A percentile compares a stretch with the other conserved stretches of the same genome.
Evolutionary conservation across 2,113 vertebrate species (phyloP).

Genomic region (Calyptommatus sinebrachiatus): DNA sequence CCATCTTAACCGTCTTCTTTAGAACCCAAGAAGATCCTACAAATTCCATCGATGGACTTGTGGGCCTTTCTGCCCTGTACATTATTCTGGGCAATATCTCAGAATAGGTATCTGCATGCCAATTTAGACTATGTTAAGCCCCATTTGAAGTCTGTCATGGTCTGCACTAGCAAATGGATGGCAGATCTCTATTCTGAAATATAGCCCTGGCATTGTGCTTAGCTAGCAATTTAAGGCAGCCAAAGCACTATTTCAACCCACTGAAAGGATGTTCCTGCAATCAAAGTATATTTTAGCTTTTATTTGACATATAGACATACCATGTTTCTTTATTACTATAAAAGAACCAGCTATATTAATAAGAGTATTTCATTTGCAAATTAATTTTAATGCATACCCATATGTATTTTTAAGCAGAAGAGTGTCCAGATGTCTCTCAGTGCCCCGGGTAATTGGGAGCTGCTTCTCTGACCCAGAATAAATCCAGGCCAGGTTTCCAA

Average conservation of each 20-base stretch:
- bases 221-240: neutral
- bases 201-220: too few relatives aligned
- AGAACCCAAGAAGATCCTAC: too few relatives aligned
- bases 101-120: too few relatives aligned
- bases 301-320: neutral
- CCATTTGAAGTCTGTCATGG: too few relatives aligned
- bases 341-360: constrained; percentile 21
- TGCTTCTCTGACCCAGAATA: constrained; percentile 47
- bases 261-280: neutral
- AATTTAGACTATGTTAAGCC: too few relatives aligned
- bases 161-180: too few relatives aligned
- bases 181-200: too few relatives aligned
- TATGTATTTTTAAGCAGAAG: constrained; percentile 45
- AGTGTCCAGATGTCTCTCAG: constrained; percentile 66
- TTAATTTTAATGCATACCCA: constrained; percentile 54
- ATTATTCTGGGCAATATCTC: too few relatives aligned
- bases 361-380: constrained; percentile 45
- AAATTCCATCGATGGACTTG: too few relatives aligned
- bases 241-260: neutral
- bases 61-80: too few relatives aligned
- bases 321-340: neutral
- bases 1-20: too few relatives aligned
- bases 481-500: constrained; percentile 53
- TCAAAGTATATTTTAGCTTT: neutral
- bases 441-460: constrained; percentile 55